Conservation (phyloP, 1,140 invertebrate genomes). For the Uloborus diversus region DNA sequence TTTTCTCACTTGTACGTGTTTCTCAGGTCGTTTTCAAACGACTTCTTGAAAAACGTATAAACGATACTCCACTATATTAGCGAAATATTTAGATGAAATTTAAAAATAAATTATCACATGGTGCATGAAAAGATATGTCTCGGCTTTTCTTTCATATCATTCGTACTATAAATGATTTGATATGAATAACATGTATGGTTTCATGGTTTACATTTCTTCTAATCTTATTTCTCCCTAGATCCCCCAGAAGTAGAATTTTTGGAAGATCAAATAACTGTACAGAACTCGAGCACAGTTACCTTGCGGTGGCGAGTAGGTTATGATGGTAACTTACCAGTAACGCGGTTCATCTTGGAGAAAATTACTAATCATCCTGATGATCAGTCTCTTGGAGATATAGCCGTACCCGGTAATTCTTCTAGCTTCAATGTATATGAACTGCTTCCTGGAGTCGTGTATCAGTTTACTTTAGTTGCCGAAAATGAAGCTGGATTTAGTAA, state of each 20-base stretch:
- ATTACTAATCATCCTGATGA: conserved; percentile 34
- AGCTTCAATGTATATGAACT: conserved; percentile 47
- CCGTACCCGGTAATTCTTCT: conserved; percentile 50
- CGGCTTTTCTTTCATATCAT: too few relatives aligned
- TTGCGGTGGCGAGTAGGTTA: conserved; percentile 53
- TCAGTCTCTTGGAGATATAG: conserved; percentile 46
- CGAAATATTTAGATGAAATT: too few relatives aligned
- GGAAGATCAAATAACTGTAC: conserved; percentile 7
- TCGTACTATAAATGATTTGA: too few relatives aligned
- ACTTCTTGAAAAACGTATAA: too few relatives aligned
- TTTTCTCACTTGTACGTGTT: too few relatives aligned
- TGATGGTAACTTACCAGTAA: conserved; percentile 51
- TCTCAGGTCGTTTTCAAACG: too few relatives aligned
- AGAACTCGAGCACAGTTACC: conserved; percentile 47
- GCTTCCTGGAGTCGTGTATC: conserved; percentile 54
- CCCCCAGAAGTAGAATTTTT: conserved; percentile 56
- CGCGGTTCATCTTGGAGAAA: conserved; percentile 47
- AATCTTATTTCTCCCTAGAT: conserved; percentile 42
- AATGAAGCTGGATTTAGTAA: conserved; percentile 54
- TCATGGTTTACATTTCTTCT: too few relatives aligned
- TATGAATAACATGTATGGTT: too few relatives aligned
- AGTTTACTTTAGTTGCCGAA: conserved; percentile 42
- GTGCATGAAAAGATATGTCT: too few relatives aligned
- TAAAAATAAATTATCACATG: too few relatives aligned
- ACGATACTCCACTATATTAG: too few relatives aligned